These are phyloP conservation scores for Sorex araneus DNA, from an alignment of 2,113 vertebrate species.

Conservation along the genomic window DNA sequence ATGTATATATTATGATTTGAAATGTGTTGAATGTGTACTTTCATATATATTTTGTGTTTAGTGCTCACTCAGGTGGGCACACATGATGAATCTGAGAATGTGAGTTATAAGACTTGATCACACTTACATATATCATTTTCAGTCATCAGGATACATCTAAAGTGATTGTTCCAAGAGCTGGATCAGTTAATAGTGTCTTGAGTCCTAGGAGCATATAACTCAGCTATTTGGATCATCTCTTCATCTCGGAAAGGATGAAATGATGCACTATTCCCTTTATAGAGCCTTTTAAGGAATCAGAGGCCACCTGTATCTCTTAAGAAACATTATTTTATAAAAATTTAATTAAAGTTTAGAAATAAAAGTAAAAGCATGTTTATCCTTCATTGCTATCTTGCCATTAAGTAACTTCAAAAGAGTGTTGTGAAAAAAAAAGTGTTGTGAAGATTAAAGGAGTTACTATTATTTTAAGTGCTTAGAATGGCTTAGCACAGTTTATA, in stretches of 20 bases:
- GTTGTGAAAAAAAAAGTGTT: too few relatives aligned
- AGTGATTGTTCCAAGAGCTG: constrained; percentile 16
- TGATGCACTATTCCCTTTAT: constrained; percentile 38
- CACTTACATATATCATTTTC: not conserved
- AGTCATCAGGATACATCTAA: not conserved
- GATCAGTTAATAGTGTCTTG: not conserved
- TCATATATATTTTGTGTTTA: not conserved
- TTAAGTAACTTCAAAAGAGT: not conserved
- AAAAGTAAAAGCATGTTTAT: not conserved
- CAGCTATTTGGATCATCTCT: not conserved
- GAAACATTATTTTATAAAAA: not conserved
- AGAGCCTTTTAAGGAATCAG: not conserved
- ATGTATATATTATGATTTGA: not conserved
- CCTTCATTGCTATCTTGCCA: not conserved
- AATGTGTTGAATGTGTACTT: not conserved
- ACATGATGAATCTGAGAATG: not conserved
- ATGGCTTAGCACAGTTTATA: not conserved
- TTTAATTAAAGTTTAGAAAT: too few relatives aligned
- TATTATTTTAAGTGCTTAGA: not conserved
- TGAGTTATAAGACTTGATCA: not conserved
- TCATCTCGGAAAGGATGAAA: not conserved
- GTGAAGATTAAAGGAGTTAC: constrained; percentile 15
- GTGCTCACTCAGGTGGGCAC: not conserved
- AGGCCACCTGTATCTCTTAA: not conserved
- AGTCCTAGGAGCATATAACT: not conserved